phyloP scores from a whole-genome alignment of 2,888 invertebrate genomes.

The Arctia plantaginis region DNA sequence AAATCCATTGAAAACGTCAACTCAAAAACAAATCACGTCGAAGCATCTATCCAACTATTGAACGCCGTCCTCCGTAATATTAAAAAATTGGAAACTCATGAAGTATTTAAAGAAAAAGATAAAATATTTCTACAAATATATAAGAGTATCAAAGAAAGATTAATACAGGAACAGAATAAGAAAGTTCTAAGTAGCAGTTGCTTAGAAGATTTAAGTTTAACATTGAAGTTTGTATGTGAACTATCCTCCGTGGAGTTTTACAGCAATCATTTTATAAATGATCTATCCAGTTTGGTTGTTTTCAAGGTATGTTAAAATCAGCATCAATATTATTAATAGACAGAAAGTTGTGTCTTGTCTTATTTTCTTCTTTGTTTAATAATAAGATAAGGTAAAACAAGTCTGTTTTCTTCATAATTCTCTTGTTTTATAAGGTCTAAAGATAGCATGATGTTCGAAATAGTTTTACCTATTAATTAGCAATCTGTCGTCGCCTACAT shows the following conservation, averaged over 20 bases:
- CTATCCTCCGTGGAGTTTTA: constrained; percentile 71
- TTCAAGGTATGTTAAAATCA: constrained; percentile 65
- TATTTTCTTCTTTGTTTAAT: too few species aligned
- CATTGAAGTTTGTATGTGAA: constrained; percentile 74
- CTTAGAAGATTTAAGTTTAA: constrained; percentile 68
- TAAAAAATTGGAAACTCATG: constrained; percentile 75
- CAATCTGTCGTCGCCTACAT: too few species aligned
- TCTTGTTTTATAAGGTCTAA: too few species aligned
- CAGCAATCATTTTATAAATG: constrained; percentile 61
- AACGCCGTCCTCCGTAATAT: constrained; percentile 69
- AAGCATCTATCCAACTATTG: constrained; percentile 71
- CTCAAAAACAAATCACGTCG: constrained; percentile 69
- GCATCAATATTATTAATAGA: background rate
- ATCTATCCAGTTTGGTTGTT: constrained; percentile 64
- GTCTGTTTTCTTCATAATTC: too few species aligned
- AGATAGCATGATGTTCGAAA: too few species aligned
- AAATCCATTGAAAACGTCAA: constrained; percentile 62
- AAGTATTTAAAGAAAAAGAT: constrained; percentile 71
- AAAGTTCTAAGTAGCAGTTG: constrained; percentile 47
- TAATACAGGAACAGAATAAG: constrained; percentile 55
- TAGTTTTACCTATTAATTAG: too few species aligned
- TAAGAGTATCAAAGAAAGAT: constrained; percentile 64
- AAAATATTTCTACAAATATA: constrained; percentile 71
- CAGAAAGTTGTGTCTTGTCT: background rate
- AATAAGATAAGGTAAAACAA: too few species aligned